A percentile compares a stretch with the other conserved stretches of the same genome.
These are phyloP conservation scores for Himalopsyche phryganea DNA, from an alignment of 1,140 invertebrate species.

Conservation along the genomic window DNA sequence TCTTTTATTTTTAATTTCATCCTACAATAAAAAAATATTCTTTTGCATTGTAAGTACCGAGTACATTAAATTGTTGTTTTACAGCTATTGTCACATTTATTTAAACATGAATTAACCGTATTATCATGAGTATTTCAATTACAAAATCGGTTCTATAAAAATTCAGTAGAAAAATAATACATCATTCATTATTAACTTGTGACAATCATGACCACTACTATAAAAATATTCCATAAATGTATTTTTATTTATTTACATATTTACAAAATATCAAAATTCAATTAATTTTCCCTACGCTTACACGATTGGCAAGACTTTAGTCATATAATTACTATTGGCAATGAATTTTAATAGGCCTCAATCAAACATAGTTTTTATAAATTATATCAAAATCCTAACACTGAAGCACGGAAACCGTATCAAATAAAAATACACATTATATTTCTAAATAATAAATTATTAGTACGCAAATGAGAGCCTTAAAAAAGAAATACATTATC, in stretches of 20 bases:
- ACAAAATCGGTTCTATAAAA: neutral
- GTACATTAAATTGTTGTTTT: constrained; percentile 20
- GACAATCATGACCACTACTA: too few relatives aligned
- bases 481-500: too few relatives aligned
- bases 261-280: constrained; percentile 19
- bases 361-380: too few relatives aligned
- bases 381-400: too few relatives aligned
- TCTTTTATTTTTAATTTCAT: constrained; percentile 26
- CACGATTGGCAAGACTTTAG: too few relatives aligned
- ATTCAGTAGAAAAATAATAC: neutral
- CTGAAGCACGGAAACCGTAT: too few relatives aligned
- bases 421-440: too few relatives aligned
- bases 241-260: constrained; percentile 32
- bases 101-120: neutral
- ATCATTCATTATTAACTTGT: neutral
- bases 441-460: too few relatives aligned
- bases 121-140: constrained; percentile 1
- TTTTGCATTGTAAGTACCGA: constrained; percentile 24
- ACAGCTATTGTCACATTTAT: constrained; percentile 3
- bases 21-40: constrained; percentile 19
- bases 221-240: constrained; percentile 19
- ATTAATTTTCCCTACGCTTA: too few relatives aligned
- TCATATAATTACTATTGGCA: too few relatives aligned
- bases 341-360: too few relatives aligned
- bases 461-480: too few relatives aligned